Evolutionary conservation across 2,888 invertebrate genomes (phyloP).

Genomic region (Pachliopta kotzebuea): DNA sequence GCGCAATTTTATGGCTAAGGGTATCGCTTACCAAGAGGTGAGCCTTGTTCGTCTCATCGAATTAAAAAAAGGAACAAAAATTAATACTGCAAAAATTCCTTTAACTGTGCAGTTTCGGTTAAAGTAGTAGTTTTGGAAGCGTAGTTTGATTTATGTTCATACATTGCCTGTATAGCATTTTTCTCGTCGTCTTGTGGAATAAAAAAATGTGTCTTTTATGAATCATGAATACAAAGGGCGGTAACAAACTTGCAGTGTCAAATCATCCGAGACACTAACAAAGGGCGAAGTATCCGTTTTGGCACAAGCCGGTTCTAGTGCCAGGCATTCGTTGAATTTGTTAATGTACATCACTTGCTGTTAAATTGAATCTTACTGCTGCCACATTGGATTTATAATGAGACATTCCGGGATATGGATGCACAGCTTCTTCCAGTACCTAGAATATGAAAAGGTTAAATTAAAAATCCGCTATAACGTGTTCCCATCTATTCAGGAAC

Average conservation of each 20-base stretch:
- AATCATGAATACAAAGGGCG: slow-evolving; percentile 16
- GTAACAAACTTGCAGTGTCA: slow-evolving; percentile 28
- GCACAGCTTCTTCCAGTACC: slow-evolving; percentile 28
- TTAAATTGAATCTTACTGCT: slow-evolving; percentile 35
- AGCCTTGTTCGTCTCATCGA: too few relatives aligned
- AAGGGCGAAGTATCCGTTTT: slow-evolving; percentile 37
- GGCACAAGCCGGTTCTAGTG: slow-evolving; percentile 42
- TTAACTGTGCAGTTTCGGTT: too few relatives aligned
- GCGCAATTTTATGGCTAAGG: too few relatives aligned
- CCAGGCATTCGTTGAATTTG: slow-evolving; percentile 34
- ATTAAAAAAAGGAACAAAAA: too few relatives aligned
- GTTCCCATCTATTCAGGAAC: slow-evolving; percentile 60
- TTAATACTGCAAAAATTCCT: too few relatives aligned
- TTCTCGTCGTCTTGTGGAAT: too few relatives aligned
- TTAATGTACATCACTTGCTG: slow-evolving; percentile 31
- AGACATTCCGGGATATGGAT: slow-evolving; percentile 28
- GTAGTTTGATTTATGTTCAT: too few relatives aligned
- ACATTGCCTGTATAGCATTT: too few relatives aligned
- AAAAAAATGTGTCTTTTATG: slow-evolving; percentile 6
- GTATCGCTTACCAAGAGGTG: too few relatives aligned
- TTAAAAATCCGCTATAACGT: slow-evolving; percentile 59
- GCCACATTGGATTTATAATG: slow-evolving; percentile 39
- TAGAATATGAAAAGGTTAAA: slow-evolving; percentile 34
- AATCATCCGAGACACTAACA: slow-evolving; percentile 25
- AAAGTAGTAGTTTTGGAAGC: too few relatives aligned